Percentiles rank a stretch among this genome's conserved stretches.
Conservation (phyloP, 2,888 invertebrate genomes). For the Eurytoma adleriae region DNA sequence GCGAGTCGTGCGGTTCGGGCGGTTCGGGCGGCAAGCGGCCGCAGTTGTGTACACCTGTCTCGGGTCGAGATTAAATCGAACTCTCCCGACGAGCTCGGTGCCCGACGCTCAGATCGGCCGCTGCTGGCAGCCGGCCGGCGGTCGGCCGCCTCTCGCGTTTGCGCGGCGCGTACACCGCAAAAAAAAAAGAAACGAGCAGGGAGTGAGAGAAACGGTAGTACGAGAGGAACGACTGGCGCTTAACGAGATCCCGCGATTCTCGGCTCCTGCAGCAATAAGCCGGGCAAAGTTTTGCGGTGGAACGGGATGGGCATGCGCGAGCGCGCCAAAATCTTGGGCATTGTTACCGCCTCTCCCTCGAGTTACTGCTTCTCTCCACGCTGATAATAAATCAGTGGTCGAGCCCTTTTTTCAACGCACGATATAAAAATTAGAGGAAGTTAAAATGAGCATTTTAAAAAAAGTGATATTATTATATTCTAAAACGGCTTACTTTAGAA, state of each 20-base stretch:
- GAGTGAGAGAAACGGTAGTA: not conserved
- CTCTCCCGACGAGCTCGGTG: not conserved
- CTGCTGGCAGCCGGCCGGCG: constrained; percentile 12
- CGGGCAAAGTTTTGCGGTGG: not conserved
- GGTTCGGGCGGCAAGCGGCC: not conserved
- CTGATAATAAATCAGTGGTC: too few relatives aligned
- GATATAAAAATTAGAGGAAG: too few relatives aligned
- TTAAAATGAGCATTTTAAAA: too few relatives aligned
- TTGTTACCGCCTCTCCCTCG: not conserved
- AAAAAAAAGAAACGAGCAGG: not conserved
- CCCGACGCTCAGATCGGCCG: not conserved
- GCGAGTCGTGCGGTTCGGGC: not conserved
- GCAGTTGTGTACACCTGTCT: constrained; percentile 22
- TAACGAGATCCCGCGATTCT: constrained; percentile 39
- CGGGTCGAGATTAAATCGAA: constrained; percentile 35
- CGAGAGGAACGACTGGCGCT: constrained; percentile 41
- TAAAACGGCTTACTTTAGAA: too few relatives aligned
- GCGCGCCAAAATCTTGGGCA: not conserved
- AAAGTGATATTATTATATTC: too few relatives aligned
- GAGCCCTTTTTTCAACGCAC: too few relatives aligned
- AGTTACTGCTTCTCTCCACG: too few relatives aligned
- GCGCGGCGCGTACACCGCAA: not conserved
- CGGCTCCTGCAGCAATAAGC: constrained; percentile 26
- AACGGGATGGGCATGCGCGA: too few relatives aligned
- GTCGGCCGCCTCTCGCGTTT: not conserved